A percentile compares a stretch with the other conserved stretches of the same genome.
These are phyloP conservation scores for Sweltsa coloradensis DNA, from an alignment of 1,140 invertebrate species.

Conservation along the genomic window DNA sequence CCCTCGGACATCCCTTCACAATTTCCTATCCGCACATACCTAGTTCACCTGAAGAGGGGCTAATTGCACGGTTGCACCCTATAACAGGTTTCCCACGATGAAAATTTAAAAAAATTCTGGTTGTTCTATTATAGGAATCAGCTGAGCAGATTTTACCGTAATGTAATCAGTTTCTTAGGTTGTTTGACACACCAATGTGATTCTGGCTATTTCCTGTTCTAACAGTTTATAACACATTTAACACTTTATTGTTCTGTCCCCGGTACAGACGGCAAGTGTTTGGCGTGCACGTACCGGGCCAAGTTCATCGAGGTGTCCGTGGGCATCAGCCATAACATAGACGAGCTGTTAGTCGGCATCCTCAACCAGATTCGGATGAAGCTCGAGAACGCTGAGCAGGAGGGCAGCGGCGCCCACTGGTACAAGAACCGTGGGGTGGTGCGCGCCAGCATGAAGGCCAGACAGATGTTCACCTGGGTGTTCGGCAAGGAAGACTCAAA, in stretches of 20 bases:
- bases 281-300: constrained; percentile 70
- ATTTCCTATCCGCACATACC: no score
- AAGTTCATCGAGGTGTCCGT: constrained; percentile 86
- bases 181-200: no score
- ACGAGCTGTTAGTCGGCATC: constrained; percentile 70
- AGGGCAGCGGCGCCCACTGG: constrained; percentile 41
- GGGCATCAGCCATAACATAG: constrained; percentile 82
- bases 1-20: no score
- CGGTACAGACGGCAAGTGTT: constrained; percentile 67
- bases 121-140: no score
- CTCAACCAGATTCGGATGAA: constrained; percentile 72
- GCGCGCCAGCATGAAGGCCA: constrained; percentile 72
- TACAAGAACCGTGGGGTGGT: constrained; percentile 72
- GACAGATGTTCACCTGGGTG: constrained; percentile 80
- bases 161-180: no score
- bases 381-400: constrained; percentile 45
- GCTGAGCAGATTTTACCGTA: no score
- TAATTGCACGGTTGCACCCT: no score
- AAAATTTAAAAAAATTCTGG: no score
- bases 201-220: neutral
- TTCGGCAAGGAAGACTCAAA: constrained; percentile 81
- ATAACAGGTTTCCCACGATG: no score
- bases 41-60: no score
- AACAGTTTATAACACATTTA: no score
- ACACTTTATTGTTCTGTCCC: constrained; percentile 13